These are phyloP conservation scores for Aleadryas rufinucha DNA, from an alignment of 2,113 vertebrate species.

Conservation along the genomic window DNA sequence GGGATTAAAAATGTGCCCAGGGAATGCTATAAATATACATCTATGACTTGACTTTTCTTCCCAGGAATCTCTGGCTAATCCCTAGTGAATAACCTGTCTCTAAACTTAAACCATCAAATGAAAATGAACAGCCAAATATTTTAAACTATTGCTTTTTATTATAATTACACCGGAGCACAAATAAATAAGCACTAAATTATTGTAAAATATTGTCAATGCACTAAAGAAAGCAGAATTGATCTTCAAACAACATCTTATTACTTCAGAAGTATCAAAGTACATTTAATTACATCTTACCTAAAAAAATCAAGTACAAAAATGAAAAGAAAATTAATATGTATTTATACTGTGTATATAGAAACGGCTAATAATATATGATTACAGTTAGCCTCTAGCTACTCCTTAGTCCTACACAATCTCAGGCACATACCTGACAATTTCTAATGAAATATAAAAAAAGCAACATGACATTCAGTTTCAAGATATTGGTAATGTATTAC, in stretches of 20 bases:
- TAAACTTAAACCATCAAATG: neutral
- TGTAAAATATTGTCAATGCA: slow-evolving; percentile 82
- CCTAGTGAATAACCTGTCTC: neutral
- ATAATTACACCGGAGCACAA: slow-evolving; percentile 82
- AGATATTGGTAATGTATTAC: slow-evolving; percentile 75
- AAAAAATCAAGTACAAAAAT: slow-evolving; percentile 86
- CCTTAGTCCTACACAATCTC: slow-evolving; percentile 76
- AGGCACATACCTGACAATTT: slow-evolving; percentile 79
- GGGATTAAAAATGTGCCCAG: neutral
- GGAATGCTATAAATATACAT: neutral
- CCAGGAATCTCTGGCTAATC: neutral
- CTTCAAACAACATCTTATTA: slow-evolving; percentile 79
- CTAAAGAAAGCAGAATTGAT: slow-evolving; percentile 78
- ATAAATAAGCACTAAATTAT: slow-evolving; percentile 85
- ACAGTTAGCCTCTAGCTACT: slow-evolving; percentile 79
- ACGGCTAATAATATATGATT: slow-evolving; percentile 76
- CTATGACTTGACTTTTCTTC: neutral
- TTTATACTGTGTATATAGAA: slow-evolving; percentile 79
- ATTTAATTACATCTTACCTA: slow-evolving; percentile 82
- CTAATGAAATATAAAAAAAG: slow-evolving; percentile 75
- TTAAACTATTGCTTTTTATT: slow-evolving; percentile 89
- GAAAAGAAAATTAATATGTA: slow-evolving; percentile 78
- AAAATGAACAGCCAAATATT: slow-evolving; percentile 57
- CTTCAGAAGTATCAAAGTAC: slow-evolving; percentile 85
- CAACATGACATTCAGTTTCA: slow-evolving; percentile 78